Percentiles rank a stretch among this genome's conserved stretches.
Conservation (phyloP, 2,113 vertebrate species). For the Trochalopteron elliotii region DNA sequence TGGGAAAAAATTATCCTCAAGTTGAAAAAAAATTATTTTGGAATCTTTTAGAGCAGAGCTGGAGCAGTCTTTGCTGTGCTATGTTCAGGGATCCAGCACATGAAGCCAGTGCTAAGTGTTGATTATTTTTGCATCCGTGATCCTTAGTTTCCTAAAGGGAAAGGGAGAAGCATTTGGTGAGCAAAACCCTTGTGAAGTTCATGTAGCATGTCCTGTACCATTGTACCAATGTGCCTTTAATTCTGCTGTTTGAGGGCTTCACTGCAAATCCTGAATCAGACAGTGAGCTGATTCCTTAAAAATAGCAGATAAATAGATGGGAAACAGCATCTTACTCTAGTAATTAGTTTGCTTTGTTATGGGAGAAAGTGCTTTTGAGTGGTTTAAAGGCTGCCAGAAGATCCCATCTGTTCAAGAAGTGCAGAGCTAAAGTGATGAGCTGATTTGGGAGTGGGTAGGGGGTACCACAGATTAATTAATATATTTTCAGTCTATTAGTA, state of each 20-base stretch:
- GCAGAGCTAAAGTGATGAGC: background rate
- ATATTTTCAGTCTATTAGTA: background rate
- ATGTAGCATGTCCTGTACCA: background rate
- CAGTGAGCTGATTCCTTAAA: background rate
- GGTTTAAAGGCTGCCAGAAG: slow-evolving; percentile 41
- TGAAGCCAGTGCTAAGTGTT: background rate
- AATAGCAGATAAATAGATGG: background rate
- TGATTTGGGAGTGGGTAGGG: background rate
- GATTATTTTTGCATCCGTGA: background rate
- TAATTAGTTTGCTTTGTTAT: slow-evolving; percentile 41
- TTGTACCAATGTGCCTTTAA: background rate
- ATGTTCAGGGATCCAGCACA: background rate
- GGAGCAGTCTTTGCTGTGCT: background rate
- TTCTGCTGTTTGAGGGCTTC: background rate
- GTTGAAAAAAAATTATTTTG: background rate
- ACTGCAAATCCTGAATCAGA: background rate
- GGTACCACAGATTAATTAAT: background rate
- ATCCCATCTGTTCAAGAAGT: slow-evolving; percentile 41
- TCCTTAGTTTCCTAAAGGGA: background rate
- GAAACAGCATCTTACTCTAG: background rate
- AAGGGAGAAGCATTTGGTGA: background rate
- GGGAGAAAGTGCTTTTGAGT: background rate
- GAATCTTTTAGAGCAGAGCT: background rate
- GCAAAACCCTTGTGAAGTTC: background rate
- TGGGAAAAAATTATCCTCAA: background rate